Conservation (phyloP, 2,888 invertebrate species). For the Spodoptera picta region DNA sequence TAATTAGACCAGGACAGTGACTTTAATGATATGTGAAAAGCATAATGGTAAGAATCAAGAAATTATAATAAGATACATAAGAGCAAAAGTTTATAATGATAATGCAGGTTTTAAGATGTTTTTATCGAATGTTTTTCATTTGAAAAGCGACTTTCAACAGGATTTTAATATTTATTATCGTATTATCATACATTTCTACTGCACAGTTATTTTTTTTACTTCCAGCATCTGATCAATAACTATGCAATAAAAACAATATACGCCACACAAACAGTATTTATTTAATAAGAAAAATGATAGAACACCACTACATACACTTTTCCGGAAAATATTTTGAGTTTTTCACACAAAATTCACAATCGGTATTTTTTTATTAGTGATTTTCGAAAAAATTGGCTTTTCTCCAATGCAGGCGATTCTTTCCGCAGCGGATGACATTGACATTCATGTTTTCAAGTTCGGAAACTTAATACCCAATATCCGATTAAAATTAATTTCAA, state of each 20-base stretch:
- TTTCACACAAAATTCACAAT: slow-evolving; percentile 58
- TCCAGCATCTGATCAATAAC: slow-evolving; percentile 60
- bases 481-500: neutral
- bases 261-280: slow-evolving; percentile 20
- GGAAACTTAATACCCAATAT: slow-evolving; percentile 30
- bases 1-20: too few relatives aligned
- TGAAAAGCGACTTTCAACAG: slow-evolving; percentile 3
- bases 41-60: too few relatives aligned
- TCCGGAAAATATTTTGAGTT: slow-evolving; percentile 42
- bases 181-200: slow-evolving; percentile 5
- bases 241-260: slow-evolving; percentile 61
- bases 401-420: slow-evolving; percentile 63
- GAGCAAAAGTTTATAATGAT: too few relatives aligned
- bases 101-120: neutral
- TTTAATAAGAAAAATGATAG: slow-evolving; percentile 35
- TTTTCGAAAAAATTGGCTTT: slow-evolving; percentile 63
- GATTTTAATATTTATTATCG: neutral
- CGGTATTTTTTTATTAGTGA: slow-evolving; percentile 39
- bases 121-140: slow-evolving; percentile 3
- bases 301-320: slow-evolving; percentile 54
- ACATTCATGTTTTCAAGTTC: slow-evolving; percentile 51
- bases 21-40: too few relatives aligned
- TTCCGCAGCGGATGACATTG: slow-evolving; percentile 60
- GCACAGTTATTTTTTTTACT: slow-evolving; percentile 35
- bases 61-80: too few relatives aligned